phyloP scores from a whole-genome alignment of 1,140 invertebrate genomes.

The Brachionus manjavacas region DNA sequence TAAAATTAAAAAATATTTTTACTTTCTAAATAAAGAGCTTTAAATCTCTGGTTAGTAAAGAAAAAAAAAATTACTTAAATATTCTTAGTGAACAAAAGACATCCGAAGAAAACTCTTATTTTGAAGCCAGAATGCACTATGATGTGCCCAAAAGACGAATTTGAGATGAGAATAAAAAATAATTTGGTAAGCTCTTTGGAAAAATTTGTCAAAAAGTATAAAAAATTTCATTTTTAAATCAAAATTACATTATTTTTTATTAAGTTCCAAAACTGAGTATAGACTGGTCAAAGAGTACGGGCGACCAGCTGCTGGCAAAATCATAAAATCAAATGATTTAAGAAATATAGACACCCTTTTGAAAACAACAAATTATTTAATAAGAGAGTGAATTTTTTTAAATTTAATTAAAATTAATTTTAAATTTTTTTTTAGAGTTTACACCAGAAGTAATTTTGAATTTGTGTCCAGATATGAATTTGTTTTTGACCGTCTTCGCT shows the following conservation, averaged over 20 bases:
- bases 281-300: conserved; percentile 27
- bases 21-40: not conserved
- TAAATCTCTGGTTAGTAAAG: not conserved
- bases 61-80: not conserved
- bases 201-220: conserved; percentile 16
- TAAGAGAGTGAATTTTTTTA: not conserved
- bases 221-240: not conserved
- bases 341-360: not conserved
- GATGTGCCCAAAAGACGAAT: conserved; percentile 16
- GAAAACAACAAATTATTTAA: conserved; percentile 23
- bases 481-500: not conserved
- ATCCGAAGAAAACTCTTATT: not conserved
- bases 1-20: not conserved
- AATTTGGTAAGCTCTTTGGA: conserved; percentile 2
- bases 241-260: not conserved
- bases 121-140: not conserved
- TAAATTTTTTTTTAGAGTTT: conserved; percentile 6
- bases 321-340: conserved; percentile 19
- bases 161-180: conserved; percentile 11
- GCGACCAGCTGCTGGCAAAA: conserved; percentile 25
- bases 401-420: not conserved
- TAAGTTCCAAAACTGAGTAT: not conserved
- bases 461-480: conserved; percentile 13
- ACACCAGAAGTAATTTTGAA: not conserved
- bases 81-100: not conserved